Conservation (phyloP, 2,888 invertebrate species). For the Phragmatobia fuliginosa region DNA sequence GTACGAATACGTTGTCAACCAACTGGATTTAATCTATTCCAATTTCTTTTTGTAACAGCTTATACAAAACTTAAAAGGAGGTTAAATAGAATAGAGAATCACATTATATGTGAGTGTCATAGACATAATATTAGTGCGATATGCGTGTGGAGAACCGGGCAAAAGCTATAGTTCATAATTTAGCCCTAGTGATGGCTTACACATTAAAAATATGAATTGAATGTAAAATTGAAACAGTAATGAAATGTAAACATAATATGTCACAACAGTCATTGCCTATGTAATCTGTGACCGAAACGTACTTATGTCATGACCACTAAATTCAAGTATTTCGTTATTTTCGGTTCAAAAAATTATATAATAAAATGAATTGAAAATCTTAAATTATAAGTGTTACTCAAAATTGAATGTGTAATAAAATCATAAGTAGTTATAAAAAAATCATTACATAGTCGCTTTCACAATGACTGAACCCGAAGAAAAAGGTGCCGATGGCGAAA, state of each 20-base stretch:
- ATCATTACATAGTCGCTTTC: constrained; percentile 27
- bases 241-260: too few relatives aligned
- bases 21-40: not conserved
- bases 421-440: constrained; percentile 39
- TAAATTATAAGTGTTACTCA: constrained; percentile 11
- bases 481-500: constrained; percentile 55
- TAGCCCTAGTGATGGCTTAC: too few relatives aligned
- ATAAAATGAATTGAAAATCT: constrained; percentile 14
- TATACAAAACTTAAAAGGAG: too few relatives aligned
- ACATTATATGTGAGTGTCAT: too few relatives aligned
- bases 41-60: not conserved
- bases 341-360: constrained; percentile 3
- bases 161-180: too few relatives aligned
- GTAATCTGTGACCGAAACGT: not conserved
- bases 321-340: constrained; percentile 1
- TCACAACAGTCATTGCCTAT: not conserved
- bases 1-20: not conserved
- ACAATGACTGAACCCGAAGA: constrained; percentile 60
- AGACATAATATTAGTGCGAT: too few relatives aligned
- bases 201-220: too few relatives aligned
- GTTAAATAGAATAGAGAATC: too few relatives aligned
- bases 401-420: constrained; percentile 35
- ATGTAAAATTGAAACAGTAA: too few relatives aligned
- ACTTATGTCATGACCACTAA: constrained; percentile 13
- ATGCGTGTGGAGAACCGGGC: too few relatives aligned